Percentiles rank a stretch among this genome's conserved stretches.
These are phyloP conservation scores for Hafferia zeledoni DNA, from an alignment of 2,797 vertebrate species.

Conservation along the genomic window DNA sequence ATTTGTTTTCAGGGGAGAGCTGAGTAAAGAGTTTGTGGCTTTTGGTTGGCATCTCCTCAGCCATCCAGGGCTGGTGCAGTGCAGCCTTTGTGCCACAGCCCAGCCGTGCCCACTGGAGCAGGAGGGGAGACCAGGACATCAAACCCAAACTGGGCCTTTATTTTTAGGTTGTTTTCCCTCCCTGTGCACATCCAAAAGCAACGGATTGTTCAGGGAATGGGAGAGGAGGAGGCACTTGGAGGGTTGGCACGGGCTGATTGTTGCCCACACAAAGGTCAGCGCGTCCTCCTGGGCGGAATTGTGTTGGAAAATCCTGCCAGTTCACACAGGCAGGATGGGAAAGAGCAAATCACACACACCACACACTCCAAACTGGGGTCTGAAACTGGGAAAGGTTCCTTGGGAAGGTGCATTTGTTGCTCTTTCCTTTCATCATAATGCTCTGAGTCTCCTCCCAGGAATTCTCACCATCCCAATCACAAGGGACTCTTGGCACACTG, in stretches of 20 bases:
- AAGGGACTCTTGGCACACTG: rapidly evolving
- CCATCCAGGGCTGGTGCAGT: not conserved
- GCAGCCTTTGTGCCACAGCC: not conserved
- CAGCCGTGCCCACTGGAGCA: not conserved
- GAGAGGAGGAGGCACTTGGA: not conserved
- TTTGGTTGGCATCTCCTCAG: not conserved
- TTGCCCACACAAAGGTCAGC: not conserved
- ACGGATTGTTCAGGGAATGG: not conserved
- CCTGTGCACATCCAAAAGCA: not conserved
- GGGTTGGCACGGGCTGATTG: not conserved
- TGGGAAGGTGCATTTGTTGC: not conserved
- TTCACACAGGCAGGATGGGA: not conserved
- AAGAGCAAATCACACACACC: not conserved
- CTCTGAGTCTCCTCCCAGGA: not conserved
- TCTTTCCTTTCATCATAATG: not conserved
- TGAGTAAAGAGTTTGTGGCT: not conserved
- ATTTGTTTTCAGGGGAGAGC: not conserved
- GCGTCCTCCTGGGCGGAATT: not conserved
- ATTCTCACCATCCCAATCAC: rapidly evolving
- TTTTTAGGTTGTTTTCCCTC: not conserved
- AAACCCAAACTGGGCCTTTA: not conserved
- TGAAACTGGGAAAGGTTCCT: not conserved
- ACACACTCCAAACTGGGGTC: not conserved
- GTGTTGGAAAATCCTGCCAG: not conserved
- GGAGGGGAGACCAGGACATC: not conserved